A percentile compares a stretch with the other conserved stretches of the same genome.
phyloP scores from a whole-genome alignment of 2,113 vertebrate genomes.

The Dermatemys mawii region DNA sequence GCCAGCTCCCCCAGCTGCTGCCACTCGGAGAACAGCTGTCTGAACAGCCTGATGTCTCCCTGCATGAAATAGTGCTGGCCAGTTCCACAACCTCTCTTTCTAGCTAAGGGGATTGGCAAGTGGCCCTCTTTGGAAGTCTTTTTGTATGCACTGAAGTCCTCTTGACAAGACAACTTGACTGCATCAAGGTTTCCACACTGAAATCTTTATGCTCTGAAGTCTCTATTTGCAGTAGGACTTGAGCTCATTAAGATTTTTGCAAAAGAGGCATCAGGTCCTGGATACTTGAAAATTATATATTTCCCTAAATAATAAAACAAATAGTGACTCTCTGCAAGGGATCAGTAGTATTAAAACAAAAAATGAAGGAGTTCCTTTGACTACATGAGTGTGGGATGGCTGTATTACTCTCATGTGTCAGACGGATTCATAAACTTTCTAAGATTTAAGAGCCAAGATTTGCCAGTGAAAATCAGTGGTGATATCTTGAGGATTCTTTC shows the following conservation, averaged over 20 bases:
- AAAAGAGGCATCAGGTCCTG: not conserved
- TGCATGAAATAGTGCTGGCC: not conserved
- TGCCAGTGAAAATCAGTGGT: not conserved
- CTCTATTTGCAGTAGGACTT: fast-evolving
- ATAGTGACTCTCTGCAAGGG: too few species aligned
- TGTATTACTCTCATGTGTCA: not conserved
- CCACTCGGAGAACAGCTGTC: slow-evolving; percentile 34
- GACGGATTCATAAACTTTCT: not conserved
- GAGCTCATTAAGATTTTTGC: not conserved
- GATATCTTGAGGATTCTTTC: not conserved
- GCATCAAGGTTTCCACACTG: not conserved
- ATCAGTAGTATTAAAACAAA: not conserved
- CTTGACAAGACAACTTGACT: not conserved
- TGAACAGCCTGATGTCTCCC: not conserved
- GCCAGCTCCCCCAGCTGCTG: not conserved
- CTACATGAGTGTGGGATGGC: not conserved
- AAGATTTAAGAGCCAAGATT: not conserved
- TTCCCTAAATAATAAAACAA: not conserved
- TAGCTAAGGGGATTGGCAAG: not conserved
- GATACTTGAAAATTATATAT: not conserved
- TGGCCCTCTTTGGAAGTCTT: not conserved
- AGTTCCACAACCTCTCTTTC: fast-evolving
- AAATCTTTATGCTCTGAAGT: not conserved
- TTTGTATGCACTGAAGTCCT: not conserved
- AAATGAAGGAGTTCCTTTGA: not conserved